Conservation (phyloP, 2,888 invertebrate genomes). For the Ophioninae sp. region DNA sequence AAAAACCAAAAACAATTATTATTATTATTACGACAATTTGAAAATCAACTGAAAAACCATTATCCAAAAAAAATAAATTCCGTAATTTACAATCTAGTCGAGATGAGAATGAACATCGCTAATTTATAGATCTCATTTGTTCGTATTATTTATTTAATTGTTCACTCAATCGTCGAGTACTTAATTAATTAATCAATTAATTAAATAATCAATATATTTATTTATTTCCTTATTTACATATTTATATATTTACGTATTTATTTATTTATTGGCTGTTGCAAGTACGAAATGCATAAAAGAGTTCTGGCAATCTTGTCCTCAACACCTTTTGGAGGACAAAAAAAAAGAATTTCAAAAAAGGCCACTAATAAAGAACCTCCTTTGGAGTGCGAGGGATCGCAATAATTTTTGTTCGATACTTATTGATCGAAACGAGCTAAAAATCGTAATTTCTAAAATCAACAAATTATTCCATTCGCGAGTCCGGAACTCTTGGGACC, state of each 20-base stretch:
- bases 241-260: conserved; percentile 36
- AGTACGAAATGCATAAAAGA: conserved; percentile 1
- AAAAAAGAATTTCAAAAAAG: neutral
- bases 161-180: conserved; percentile 2
- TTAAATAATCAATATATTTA: neutral
- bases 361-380: neutral
- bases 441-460: neutral
- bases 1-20: conserved; percentile 4
- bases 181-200: conserved; percentile 30
- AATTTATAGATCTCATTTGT: conserved; percentile 20
- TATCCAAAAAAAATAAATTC: neutral
- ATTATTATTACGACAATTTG: neutral
- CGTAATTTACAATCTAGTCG: conserved; percentile 44
- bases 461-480: conserved; percentile 46
- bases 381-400: conserved; percentile 21
- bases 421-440: neutral
- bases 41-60: neutral
- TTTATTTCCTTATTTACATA: conserved; percentile 30
- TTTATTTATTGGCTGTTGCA: conserved; percentile 16
- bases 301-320: neutral
- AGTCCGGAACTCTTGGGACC: conserved; percentile 35
- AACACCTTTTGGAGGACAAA: neutral
- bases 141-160: conserved; percentile 6
- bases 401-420: conserved; percentile 41
- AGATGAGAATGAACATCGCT: conserved; percentile 24